phyloP scores from a whole-genome alignment of 2,797 vertebrate genomes.

The Gobionotothen gibberifrons region DNA sequence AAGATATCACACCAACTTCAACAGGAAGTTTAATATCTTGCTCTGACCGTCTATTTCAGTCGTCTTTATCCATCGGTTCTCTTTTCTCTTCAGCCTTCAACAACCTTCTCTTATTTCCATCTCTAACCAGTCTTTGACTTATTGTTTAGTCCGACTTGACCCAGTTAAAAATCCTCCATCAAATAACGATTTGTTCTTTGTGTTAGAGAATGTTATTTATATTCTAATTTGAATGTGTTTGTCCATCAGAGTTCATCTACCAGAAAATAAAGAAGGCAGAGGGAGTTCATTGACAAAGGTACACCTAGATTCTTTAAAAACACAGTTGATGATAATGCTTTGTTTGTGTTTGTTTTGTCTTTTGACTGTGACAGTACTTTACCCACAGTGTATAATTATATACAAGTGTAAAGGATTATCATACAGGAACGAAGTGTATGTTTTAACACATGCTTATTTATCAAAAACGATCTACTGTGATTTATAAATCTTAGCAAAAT shows the following conservation, averaged over 20 bases:
- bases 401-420: background rate
- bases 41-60: slow-evolving; percentile 45
- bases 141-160: background rate
- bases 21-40: slow-evolving; percentile 25
- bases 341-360: background rate
- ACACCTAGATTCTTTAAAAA: slow-evolving; percentile 9
- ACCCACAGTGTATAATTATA: background rate
- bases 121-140: slow-evolving; percentile 17
- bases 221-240: slow-evolving; percentile 24
- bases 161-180: background rate
- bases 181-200: background rate
- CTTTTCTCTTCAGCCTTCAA: slow-evolving; percentile 65
- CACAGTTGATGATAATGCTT: background rate
- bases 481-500: background rate
- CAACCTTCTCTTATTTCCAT: slow-evolving; percentile 67
- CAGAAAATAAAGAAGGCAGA: slow-evolving; percentile 75
- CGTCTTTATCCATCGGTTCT: slow-evolving; percentile 60
- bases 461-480: background rate
- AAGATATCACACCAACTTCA: slow-evolving; percentile 46
- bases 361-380: background rate
- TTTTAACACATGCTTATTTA: background rate
- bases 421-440: background rate
- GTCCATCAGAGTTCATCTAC: slow-evolving; percentile 58
- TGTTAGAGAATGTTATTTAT: background rate
- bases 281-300: slow-evolving; percentile 81